Evolutionary conservation across 1,140 invertebrate species (phyloP).

Genomic region (Drosophila lacteicornis): DNA sequence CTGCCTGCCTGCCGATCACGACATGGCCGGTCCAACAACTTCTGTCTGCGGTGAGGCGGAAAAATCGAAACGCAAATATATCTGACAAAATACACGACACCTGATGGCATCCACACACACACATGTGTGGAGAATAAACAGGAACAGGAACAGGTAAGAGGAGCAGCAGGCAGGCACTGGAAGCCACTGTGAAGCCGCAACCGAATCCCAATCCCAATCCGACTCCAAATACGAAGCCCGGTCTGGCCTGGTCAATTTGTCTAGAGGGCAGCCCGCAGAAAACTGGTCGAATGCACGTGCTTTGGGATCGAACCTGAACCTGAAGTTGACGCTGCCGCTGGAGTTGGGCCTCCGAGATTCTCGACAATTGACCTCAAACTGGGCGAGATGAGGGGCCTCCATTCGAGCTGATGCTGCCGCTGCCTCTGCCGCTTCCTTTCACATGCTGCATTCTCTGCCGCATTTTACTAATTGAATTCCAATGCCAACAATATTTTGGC

Average conservation of each 20-base stretch:
- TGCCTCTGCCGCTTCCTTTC: conserved; percentile 40
- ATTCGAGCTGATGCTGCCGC: too few relatives aligned
- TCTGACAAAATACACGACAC: conserved; percentile 80
- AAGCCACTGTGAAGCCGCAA: conserved; percentile 37
- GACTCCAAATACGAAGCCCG: conserved; percentile 5
- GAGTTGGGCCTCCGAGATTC: conserved; percentile 19
- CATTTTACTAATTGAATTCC: conserved; percentile 80
- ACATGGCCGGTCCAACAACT: conserved; percentile 53
- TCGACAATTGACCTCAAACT: conserved; percentile 76
- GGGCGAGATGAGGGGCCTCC: conserved; percentile 11
- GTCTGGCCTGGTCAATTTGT: conserved; percentile 65
- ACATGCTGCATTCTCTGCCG: conserved; percentile 25
- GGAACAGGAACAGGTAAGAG: conserved; percentile 38
- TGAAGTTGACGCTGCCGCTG: not conserved
- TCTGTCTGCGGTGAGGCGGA: conserved; percentile 53
- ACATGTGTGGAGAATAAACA: conserved; percentile 28
- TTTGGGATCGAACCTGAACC: conserved; percentile 19
- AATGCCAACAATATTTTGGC: conserved; percentile 77
- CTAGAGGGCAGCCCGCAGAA: conserved; percentile 60
- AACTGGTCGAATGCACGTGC: conserved; percentile 70
- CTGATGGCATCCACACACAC: conserved; percentile 61
- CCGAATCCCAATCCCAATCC: conserved; percentile 42
- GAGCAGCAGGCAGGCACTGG: conserved; percentile 19
- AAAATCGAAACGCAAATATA: conserved; percentile 76
- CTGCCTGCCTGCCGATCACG: conserved; percentile 32